These are phyloP conservation scores for Daphoenositta chrysoptera DNA, from an alignment of 2,113 vertebrate genomes.

Conservation along the genomic window DNA sequence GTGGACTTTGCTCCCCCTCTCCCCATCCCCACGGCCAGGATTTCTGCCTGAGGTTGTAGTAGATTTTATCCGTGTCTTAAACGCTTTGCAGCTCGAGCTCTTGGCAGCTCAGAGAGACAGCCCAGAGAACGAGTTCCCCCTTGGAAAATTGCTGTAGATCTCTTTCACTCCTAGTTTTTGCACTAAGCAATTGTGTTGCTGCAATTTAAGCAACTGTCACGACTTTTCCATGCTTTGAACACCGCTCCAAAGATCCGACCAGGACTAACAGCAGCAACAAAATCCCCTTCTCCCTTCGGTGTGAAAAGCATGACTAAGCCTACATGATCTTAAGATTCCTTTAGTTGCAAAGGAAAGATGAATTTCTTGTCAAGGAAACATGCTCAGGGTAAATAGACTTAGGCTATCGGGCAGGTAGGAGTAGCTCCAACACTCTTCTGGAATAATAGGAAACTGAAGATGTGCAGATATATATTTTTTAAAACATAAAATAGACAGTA, in stretches of 20 bases:
- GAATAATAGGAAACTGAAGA: constrained; percentile 30
- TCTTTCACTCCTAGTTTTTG: neutral
- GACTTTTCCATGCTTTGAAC: neutral
- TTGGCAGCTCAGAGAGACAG: neutral
- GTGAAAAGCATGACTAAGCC: neutral
- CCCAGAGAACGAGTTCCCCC: neutral
- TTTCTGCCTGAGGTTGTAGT: neutral
- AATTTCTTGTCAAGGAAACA: constrained; percentile 46
- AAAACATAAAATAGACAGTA: constrained; percentile 6
- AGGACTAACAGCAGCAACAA: neutral
- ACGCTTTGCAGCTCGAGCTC: neutral
- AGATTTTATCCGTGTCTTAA: neutral
- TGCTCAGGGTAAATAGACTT: constrained; percentile 61
- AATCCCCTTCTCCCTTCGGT: neutral
- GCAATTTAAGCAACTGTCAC: neutral
- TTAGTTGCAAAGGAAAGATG: constrained; percentile 22
- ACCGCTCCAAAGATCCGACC: neutral
- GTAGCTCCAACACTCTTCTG: constrained; percentile 29
- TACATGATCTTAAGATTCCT: neutral
- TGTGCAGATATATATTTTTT: constrained; percentile 57
- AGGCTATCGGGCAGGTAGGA: constrained; percentile 8
- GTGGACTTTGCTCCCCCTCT: neutral
- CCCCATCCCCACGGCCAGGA: accelerated
- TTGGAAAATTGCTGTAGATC: neutral
- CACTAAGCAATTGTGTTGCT: neutral